Base-by-base conservation (phyloP, 2,113 vertebrate genomes). In the Mionectes macconnelli region DNA sequence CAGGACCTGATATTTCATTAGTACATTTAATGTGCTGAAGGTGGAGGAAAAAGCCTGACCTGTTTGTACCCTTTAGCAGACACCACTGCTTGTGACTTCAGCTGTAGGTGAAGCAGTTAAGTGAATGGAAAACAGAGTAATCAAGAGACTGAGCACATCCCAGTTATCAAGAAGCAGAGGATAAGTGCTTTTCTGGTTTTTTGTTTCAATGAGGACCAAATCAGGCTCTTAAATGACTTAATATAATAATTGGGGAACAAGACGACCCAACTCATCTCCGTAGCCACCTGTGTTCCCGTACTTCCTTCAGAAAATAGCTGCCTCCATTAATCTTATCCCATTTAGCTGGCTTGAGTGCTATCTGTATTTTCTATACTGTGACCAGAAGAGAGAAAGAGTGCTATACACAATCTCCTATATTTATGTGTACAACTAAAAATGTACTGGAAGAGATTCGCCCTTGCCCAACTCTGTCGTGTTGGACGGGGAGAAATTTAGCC, bases 401-500 rank as follows among this genome's bases (percentile, higher is more conserved):
- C n/a, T 6, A 3, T 30, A 27, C 21, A 6, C 49, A 31, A 74
- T 22, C 33, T 44, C 1, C 0, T 24, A 7, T 31, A 19, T 64
- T 77, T 69, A 14, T 62, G 31, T 47, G 25, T 40, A 37, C 68
- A 53, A 17, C 40, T 45, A 40, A 75, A 74, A 67, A 55, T 47
- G 6, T n/a, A 17, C 28, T 25, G 49, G 31, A 73, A 53, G 44
- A 83, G 14, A 10, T 53, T 88, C 28, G 31, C 6, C 31, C 50
- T 89, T 0, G 0, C 33, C 23, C 35, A 47, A 0, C 39, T 72
- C 39, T 0, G 0, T 47, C 31, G 27, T 16, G 33, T 31, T 56
- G 24, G 19, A 45, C 2, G 1, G 30, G 17, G 19, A 67, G 55
- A 35, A 89, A 70, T 84, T 37, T 45, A 56, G 40, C 33, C 63